These are phyloP conservation scores for Tetramorium alpestre DNA, from an alignment of 1,140 invertebrate species.

Conservation along the genomic window DNA sequence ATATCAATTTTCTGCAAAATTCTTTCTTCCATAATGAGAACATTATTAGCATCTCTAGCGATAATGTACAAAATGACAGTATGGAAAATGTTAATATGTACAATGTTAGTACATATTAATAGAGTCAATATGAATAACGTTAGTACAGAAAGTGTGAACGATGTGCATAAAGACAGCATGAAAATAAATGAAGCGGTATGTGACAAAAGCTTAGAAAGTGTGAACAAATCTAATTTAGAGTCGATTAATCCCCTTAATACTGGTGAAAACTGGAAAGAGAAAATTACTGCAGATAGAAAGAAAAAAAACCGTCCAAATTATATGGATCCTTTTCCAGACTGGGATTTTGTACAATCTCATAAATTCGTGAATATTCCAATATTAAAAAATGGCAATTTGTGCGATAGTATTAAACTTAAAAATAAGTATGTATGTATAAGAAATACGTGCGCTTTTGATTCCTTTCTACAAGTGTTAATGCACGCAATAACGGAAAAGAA, in stretches of 20 bases:
- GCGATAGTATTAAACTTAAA: constrained; percentile 1
- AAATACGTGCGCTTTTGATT: not conserved
- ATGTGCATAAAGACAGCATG: not conserved
- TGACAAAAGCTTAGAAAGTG: not conserved
- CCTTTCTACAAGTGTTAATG: not conserved
- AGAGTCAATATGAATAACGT: not conserved
- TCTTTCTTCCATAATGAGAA: no score
- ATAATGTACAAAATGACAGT: not conserved
- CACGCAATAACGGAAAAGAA: not conserved
- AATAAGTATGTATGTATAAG: not conserved
- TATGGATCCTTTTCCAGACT: not conserved
- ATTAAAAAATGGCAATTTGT: not conserved
- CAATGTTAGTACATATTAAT: no score
- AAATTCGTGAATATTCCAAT: not conserved
- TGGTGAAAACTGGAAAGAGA: not conserved
- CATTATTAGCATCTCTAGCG: no score
- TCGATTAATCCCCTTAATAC: not conserved
- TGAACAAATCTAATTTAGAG: not conserved
- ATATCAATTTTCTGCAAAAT: no score
- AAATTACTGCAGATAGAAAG: not conserved
- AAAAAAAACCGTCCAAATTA: not conserved
- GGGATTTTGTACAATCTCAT: not conserved
- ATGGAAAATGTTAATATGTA: not conserved
- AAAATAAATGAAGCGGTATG: not conserved
- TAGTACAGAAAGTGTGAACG: no score